Evolutionary conservation across 1,140 invertebrate species (phyloP).

Genomic region (Belonocnema kinseyi): DNA sequence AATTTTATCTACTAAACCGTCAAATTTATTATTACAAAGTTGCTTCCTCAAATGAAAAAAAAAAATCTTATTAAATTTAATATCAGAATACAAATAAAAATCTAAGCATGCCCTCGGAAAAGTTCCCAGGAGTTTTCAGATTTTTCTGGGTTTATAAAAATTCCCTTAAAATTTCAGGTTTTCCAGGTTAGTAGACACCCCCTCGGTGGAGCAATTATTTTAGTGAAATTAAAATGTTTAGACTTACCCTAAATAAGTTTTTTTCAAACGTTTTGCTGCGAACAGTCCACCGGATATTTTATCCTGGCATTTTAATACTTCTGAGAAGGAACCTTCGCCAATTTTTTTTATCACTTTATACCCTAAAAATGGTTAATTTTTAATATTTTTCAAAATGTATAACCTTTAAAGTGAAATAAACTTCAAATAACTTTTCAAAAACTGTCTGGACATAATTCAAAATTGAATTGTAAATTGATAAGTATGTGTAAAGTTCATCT

Average conservation of each 20-base stretch:
- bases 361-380: conserved; percentile 64
- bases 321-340: conserved; percentile 82
- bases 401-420: conserved; percentile 18
- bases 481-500: not conserved
- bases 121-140: no score
- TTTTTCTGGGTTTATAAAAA: no score
- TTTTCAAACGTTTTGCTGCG: conserved; percentile 82
- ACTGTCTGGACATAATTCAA: conserved; percentile 26
- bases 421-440: conserved; percentile 42
- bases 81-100: no score
- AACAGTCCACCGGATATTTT: conserved; percentile 75
- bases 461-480: not conserved
- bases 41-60: no score
- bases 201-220: conserved; percentile 27
- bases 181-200: no score
- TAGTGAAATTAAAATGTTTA: conserved; percentile 1
- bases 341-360: conserved; percentile 81
- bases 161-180: no score
- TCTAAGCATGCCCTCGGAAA: no score
- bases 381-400: conserved; percentile 11
- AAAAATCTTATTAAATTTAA: no score
- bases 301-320: conserved; percentile 82
- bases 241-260: conserved; percentile 77
- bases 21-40: no score
- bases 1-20: no score